Evolutionary conservation across 2,888 invertebrate species (phyloP).

Genomic region (Cylloceria caligata): DNA sequence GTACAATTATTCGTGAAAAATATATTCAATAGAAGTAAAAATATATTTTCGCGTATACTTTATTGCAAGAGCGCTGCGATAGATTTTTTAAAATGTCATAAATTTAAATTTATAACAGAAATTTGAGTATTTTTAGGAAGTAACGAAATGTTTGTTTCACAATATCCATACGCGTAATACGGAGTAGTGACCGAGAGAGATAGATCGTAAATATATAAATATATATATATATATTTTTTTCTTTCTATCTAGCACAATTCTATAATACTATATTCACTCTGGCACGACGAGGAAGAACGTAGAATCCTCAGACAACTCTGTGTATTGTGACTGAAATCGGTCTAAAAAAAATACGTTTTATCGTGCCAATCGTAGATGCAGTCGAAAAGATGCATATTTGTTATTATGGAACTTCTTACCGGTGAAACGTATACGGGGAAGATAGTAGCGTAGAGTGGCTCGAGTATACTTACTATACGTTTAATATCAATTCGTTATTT

Average conservation of each 20-base stretch:
- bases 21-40: too few relatives aligned
- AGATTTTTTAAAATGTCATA: background rate
- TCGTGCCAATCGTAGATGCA: conserved; percentile 68
- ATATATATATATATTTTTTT: conserved; percentile 20
- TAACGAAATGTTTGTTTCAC: background rate
- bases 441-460: conserved; percentile 62
- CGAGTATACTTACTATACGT: conserved; percentile 69
- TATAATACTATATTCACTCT: conserved; percentile 57
- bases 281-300: conserved; percentile 56
- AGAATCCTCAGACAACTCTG: conserved; percentile 52
- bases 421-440: conserved; percentile 65
- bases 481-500: conserved; percentile 63
- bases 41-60: too few relatives aligned
- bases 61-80: too few relatives aligned
- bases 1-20: too few relatives aligned
- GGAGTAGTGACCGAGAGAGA: conserved; percentile 56
- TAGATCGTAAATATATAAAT: too few relatives aligned
- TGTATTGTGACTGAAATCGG: conserved; percentile 58
- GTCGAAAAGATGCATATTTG: conserved; percentile 66
- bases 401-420: conserved; percentile 65
- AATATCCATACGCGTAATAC: conserved; percentile 18
- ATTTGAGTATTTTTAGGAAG: conserved; percentile 8
- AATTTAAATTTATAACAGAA: background rate
- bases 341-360: conserved; percentile 49
- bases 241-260: conserved; percentile 52